Percentiles rank a stretch among this genome's conserved stretches.
Evolutionary conservation across 1,140 invertebrate species (phyloP).

Genomic region (Helicoverpa armigera): DNA sequence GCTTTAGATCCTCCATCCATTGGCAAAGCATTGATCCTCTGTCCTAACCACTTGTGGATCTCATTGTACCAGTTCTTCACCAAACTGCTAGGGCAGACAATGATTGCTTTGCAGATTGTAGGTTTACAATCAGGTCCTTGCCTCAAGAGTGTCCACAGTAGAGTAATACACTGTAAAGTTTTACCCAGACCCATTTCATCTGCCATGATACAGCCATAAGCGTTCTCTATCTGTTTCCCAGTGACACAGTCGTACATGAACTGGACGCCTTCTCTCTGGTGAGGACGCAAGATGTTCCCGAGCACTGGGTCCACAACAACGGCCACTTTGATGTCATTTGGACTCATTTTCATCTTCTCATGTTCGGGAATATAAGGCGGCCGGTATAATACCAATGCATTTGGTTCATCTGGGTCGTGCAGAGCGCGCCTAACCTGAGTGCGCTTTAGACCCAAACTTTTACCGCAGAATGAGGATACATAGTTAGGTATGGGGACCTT

Average conservation of each 20-base stretch:
- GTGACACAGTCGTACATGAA: slow-evolving; percentile 99
- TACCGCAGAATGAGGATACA: slow-evolving; percentile 90
- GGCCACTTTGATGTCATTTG: slow-evolving; percentile 91
- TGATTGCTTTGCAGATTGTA: slow-evolving; percentile 96
- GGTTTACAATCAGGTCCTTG: slow-evolving; percentile 95
- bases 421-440: slow-evolving; percentile 89
- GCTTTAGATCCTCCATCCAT: slow-evolving; percentile 97
- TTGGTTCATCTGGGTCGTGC: slow-evolving; percentile 97
- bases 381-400: slow-evolving; percentile 96
- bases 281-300: slow-evolving; percentile 96
- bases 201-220: slow-evolving; percentile 99
- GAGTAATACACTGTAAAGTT: slow-evolving; percentile 98
- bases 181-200: slow-evolving; percentile 99
- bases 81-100: slow-evolving; percentile 98
- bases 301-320: slow-evolving; percentile 98
- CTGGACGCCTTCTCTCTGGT: slow-evolving; percentile 99
- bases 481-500: slow-evolving; percentile 98
- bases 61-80: slow-evolving; percentile 99
- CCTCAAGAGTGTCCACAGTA: slow-evolving; percentile 97
- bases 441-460: slow-evolving; percentile 87
- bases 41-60: slow-evolving; percentile 98
- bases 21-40: slow-evolving; percentile 93
- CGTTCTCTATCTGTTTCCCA: slow-evolving; percentile 94
- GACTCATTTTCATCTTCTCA: slow-evolving; percentile 92
- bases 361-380: slow-evolving; percentile 94